Evolutionary conservation across 2,113 vertebrate genomes (phyloP), one percentile per base, ranked within the genome.

Genomic region (Columbina picui): DNA sequence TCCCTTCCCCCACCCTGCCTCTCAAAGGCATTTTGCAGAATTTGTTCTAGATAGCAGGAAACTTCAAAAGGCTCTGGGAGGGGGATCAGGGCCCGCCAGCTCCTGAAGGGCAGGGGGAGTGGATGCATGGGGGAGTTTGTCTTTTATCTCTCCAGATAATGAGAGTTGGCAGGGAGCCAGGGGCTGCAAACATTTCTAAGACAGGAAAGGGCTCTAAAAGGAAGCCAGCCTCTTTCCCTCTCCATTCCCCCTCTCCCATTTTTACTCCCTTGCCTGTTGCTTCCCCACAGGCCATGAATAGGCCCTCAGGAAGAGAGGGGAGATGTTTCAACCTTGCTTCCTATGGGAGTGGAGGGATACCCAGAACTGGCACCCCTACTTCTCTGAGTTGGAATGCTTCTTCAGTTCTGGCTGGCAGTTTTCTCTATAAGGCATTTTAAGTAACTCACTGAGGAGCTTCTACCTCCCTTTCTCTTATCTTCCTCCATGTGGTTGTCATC

Each of bases 131-230:
- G 81, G 78, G 87, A 92, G 50, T 89, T 45, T 94, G 90, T 87
- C 96, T 97, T 98, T 97, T 97, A 98, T 97, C 97, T 98, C 90
- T 93, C 94, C 78, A 97, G 97, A 97, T 97, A 97, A 96, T 97
- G 94, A 98, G 96, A 95, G 60, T 57, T 97, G 97, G 97, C 96
- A 95, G 89, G 61, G 82, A 94, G 94, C 97, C 96, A 97, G 50
- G 17, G 80, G 84, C 89, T 94, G 90, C 87, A 91, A 90, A 85
- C 52, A 13, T 94, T 96, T 95, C 76, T 84, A 68, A 96, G 87
- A n/a, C 34, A 60, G 92, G 52, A 90, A 90, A 92, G 68, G 59
- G 41, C 81, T 94, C 79, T 67, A 76, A 71, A 73, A 96, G 90
- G 68, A 95, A 93, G 59, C 21, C 59, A 82, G 36, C 15, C 29